phyloP scores from a whole-genome alignment of 2,888 invertebrate species.

The Allophyes oxyacanthae region DNA sequence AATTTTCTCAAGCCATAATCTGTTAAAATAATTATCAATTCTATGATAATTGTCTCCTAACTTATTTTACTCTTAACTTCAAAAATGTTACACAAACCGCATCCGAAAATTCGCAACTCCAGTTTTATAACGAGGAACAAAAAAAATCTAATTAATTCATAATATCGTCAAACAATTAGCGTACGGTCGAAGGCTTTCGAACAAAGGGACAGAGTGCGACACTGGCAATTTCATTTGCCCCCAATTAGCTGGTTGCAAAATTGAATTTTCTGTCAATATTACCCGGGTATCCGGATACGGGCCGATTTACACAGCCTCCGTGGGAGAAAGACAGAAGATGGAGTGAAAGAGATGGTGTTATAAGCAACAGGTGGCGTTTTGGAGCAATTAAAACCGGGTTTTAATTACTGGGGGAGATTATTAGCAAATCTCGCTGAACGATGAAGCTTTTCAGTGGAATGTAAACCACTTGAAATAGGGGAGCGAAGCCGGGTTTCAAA shows the following conservation, averaged over 20 bases:
- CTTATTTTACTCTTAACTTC: too few relatives aligned
- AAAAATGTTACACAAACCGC: too few relatives aligned
- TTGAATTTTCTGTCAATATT: conserved; percentile 86
- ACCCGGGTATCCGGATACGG: conserved; percentile 86
- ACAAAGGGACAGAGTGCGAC: conserved; percentile 77
- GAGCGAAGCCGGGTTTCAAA: conserved; percentile 57
- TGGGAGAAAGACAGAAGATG: conserved; percentile 60
- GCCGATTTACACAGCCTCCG: conserved; percentile 80
- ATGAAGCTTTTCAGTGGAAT: conserved; percentile 81
- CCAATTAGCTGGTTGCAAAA: conserved; percentile 84
- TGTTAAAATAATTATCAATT: too few relatives aligned
- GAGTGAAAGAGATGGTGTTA: conserved; percentile 58
- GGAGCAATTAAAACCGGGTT: conserved; percentile 87
- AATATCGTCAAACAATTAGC: conserved; percentile 80
- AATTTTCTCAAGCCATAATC: too few relatives aligned
- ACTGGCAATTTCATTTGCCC: conserved; percentile 85
- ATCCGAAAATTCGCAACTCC: neutral
- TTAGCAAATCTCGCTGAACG: conserved; percentile 83
- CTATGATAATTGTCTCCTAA: too few relatives aligned
- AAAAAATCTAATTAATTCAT: conserved; percentile 79
- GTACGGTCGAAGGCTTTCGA: conserved; percentile 73
- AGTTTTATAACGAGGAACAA: conserved; percentile 42
- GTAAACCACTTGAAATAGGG: conserved; percentile 79
- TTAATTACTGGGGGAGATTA: conserved; percentile 89
- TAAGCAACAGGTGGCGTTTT: conserved; percentile 87